Conservation (phyloP, 2,888 invertebrate genomes). For the Stenchaetothrips biformis region DNA sequence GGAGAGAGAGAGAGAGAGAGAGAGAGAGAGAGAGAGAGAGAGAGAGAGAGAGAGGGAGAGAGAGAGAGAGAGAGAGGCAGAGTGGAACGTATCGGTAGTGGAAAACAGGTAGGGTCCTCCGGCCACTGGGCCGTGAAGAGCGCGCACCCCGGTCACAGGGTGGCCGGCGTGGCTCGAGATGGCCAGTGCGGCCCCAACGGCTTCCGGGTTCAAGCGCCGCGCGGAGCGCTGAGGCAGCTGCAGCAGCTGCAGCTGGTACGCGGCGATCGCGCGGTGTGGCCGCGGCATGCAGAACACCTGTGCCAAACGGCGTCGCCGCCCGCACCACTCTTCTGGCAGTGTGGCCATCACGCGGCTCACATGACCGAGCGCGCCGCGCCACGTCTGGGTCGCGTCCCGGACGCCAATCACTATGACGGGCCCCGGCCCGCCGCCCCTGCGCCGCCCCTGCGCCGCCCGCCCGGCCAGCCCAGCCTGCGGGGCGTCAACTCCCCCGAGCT, state of each 20-base stretch:
- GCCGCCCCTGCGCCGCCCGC: too few relatives aligned
- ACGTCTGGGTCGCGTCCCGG: background rate
- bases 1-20: background rate
- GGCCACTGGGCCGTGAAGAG: too few relatives aligned
- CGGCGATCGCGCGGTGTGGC: too few relatives aligned
- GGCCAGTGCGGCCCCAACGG: background rate
- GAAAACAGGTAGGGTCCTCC: background rate
- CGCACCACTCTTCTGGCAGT: background rate
- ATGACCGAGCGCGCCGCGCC: background rate
- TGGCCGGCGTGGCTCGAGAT: background rate
- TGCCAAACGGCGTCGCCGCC: too few relatives aligned
- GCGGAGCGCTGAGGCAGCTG: background rate
- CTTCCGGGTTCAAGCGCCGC: background rate
- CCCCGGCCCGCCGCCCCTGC: background rate
- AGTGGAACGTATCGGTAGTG: background rate
- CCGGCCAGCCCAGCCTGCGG: too few relatives aligned
- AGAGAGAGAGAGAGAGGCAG: background rate
- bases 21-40: background rate
- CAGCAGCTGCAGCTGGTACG: too few relatives aligned
- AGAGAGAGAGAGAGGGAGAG: too few relatives aligned
- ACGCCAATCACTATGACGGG: background rate
- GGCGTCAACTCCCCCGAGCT: too few relatives aligned
- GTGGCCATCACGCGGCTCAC: background rate
- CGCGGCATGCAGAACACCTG: too few relatives aligned
- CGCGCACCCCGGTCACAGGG: background rate